These are phyloP conservation scores for Ischnura elegans DNA, from an alignment of 2,888 invertebrate species.

Conservation along the genomic window DNA sequence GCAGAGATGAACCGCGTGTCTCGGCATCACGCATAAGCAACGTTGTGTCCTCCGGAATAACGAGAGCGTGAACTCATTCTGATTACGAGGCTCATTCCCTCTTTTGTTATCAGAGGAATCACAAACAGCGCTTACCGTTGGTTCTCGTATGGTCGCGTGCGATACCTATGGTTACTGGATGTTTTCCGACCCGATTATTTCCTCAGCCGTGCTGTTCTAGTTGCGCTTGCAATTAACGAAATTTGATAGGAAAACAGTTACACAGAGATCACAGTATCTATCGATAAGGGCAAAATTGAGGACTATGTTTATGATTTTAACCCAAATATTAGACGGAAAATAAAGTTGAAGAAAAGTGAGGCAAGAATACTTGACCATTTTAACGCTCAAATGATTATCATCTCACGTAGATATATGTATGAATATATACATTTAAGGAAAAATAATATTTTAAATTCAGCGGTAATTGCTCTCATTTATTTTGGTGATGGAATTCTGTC, in stretches of 20 bases:
- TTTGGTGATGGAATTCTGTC: too few species aligned
- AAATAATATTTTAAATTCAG: too few species aligned
- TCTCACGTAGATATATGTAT: too few species aligned
- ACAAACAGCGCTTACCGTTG: background rate
- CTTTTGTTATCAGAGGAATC: slow-evolving; percentile 1
- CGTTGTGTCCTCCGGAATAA: background rate
- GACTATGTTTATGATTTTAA: too few species aligned
- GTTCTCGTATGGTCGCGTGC: background rate
- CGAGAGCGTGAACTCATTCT: slow-evolving; percentile 7
- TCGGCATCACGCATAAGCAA: background rate
- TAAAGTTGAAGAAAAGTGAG: too few species aligned
- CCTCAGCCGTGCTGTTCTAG: background rate
- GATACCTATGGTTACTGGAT: background rate
- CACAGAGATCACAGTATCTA: too few species aligned
- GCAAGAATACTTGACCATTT: too few species aligned
- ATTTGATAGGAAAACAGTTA: background rate
- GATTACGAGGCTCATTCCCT: background rate
- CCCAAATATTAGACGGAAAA: too few species aligned
- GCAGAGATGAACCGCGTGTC: background rate
- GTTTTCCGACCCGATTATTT: background rate
- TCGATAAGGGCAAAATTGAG: too few species aligned
- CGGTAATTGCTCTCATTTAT: too few species aligned
- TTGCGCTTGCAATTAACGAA: background rate
- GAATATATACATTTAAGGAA: too few species aligned
- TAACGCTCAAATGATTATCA: too few species aligned